Evolutionary conservation across 2,888 invertebrate genomes (phyloP).

Genomic region (Melikaiella ostensackeni): DNA sequence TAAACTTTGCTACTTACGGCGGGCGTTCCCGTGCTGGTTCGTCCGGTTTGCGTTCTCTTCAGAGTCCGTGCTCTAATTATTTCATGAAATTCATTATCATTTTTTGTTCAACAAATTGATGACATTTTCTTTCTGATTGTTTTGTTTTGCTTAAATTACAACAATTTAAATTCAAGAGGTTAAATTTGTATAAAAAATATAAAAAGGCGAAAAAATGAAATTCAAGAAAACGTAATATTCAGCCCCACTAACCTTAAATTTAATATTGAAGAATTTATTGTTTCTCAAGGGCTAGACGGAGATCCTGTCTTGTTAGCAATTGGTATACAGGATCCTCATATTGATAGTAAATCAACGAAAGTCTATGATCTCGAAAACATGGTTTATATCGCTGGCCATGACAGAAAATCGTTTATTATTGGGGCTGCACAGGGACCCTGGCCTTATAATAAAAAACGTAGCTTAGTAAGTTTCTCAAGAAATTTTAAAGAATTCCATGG

Average conservation of each 20-base stretch:
- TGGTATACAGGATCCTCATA: not conserved
- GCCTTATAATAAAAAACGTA: constrained; percentile 77
- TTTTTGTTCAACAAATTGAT: too few species aligned
- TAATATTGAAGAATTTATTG: not conserved
- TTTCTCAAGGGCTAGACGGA: not conserved
- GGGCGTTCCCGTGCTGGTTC: too few species aligned
- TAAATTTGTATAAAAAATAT: too few species aligned
- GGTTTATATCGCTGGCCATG: not conserved
- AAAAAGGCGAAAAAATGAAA: too few species aligned
- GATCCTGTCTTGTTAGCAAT: not conserved
- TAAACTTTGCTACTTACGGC: too few species aligned
- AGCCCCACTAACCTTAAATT: not conserved
- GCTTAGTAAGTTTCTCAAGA: not conserved
- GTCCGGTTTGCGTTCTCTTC: too few species aligned
- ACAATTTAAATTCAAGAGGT: too few species aligned
- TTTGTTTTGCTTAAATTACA: too few species aligned
- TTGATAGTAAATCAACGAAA: not conserved
- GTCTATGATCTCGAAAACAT: not conserved
- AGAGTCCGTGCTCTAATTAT: too few species aligned
- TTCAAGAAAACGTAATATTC: too few species aligned
- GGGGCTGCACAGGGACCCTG: constrained; percentile 97
- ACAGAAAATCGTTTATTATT: constrained; percentile 80
- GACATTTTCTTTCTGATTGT: too few species aligned
- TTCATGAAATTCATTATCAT: too few species aligned
- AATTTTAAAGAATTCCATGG: not conserved